Percentiles rank a stretch among this genome's conserved stretches.
Conservation (phyloP, 2,888 invertebrate species). For the Trachelus iudaicus region DNA sequence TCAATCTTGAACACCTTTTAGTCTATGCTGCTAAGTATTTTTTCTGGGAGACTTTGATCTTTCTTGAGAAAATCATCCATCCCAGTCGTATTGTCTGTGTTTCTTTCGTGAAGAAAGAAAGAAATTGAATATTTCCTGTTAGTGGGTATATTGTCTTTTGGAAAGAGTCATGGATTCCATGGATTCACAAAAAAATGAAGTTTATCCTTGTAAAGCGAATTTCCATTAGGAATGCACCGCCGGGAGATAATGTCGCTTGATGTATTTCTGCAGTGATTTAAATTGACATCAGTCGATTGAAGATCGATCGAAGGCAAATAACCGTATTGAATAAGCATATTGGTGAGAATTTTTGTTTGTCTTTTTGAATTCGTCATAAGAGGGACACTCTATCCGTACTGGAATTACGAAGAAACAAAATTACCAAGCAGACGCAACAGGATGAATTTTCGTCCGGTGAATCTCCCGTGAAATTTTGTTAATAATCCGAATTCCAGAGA, state of each 20-base stretch:
- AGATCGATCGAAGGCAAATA: not conserved
- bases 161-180: not conserved
- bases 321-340: not conserved
- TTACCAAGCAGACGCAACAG: not conserved
- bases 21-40: not conserved
- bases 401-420: not conserved
- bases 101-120: not conserved
- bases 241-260: not conserved
- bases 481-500: not conserved
- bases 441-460: not conserved
- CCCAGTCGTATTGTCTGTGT: not conserved
- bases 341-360: not conserved
- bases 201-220: not conserved
- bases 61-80: not conserved
- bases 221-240: not conserved
- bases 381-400: not conserved
- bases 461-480: not conserved
- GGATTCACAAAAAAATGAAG: not conserved
- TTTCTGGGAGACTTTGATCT: not conserved
- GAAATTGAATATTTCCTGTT: not conserved
- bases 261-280: not conserved
- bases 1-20: not conserved
- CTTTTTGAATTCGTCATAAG: not conserved
- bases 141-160: not conserved
- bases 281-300: not conserved